These are phyloP conservation scores for Hydractinia symbiolongicarpus DNA, from an alignment of 30 jellyfish, hydroid and myxozoan species.

Conservation along the genomic window DNA sequence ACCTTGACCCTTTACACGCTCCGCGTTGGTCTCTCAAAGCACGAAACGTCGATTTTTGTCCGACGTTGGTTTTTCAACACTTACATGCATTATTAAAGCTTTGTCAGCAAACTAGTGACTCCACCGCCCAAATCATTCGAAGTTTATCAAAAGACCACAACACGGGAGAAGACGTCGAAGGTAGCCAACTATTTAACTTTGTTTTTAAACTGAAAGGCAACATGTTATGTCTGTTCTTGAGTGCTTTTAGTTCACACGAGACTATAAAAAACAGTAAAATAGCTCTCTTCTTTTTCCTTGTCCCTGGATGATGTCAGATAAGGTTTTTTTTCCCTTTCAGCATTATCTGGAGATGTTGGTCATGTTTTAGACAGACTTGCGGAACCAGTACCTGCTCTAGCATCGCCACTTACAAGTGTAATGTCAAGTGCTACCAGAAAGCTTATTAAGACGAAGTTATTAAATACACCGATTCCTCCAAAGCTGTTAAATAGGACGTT, in stretches of 20 bases:
- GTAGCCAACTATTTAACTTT: background rate
- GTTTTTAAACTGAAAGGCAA: background rate
- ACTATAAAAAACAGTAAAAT: background rate
- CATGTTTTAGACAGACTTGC: conserved; percentile 76
- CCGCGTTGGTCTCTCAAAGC: conserved; percentile 87
- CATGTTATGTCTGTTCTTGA: background rate
- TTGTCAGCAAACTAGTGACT: conserved; percentile 43
- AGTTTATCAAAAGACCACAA: conserved; percentile 60
- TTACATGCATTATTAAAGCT: conserved; percentile 46
- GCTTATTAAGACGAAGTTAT: conserved; percentile 44
- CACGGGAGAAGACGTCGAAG: conserved; percentile 17
- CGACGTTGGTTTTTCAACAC: conserved; percentile 56
- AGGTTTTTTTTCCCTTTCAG: background rate
- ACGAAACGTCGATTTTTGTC: conserved; percentile 54
- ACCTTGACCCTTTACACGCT: conserved; percentile 81
- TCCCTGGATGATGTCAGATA: background rate
- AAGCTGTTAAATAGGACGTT: conserved; percentile 52
- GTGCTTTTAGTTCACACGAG: conserved; percentile 1
- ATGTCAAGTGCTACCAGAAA: conserved; percentile 33
- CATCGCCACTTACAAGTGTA: conserved; percentile 32
- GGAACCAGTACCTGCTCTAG: conserved; percentile 42
- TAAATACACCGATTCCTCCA: conserved; percentile 77
- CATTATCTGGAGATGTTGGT: conserved; percentile 56
- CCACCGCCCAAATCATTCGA: conserved; percentile 82
- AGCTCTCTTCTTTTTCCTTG: background rate